Conservation (phyloP, 2,888 invertebrate genomes). For the Anthophora plumipes region DNA sequence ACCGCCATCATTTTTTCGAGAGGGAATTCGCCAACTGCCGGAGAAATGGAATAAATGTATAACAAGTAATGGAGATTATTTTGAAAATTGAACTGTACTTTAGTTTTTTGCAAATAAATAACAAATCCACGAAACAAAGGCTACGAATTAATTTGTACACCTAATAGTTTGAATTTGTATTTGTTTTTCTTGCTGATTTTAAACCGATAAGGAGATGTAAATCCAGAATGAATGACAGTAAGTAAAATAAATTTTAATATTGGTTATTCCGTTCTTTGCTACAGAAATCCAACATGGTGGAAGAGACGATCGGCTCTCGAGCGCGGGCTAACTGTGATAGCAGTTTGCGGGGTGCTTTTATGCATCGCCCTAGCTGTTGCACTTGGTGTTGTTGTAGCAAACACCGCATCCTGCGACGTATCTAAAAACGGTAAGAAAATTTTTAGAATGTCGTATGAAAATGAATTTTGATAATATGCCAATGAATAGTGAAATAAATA, state of each 20-base stretch:
- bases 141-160: no score
- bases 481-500: neutral
- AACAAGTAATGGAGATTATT: no score
- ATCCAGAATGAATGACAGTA: neutral
- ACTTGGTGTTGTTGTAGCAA: conserved; percentile 80
- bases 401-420: conserved; percentile 71
- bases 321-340: conserved; percentile 88
- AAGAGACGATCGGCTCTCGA: conserved; percentile 90
- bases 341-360: conserved; percentile 87
- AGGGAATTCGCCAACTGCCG: no score
- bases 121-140: no score
- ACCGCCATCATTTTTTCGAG: no score
- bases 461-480: neutral
- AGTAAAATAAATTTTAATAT: neutral
- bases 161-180: no score
- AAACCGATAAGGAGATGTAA: no score
- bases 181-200: no score
- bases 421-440: conserved; percentile 71
- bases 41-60: no score
- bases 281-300: conserved; percentile 93
- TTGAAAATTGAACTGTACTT: no score
- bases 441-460: neutral
- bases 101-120: no score
- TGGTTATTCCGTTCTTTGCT: conserved; percentile 71
- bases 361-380: conserved; percentile 88